Conservation (phyloP, 2,888 invertebrate species). For the Cataglyphis altisquamis region DNA sequence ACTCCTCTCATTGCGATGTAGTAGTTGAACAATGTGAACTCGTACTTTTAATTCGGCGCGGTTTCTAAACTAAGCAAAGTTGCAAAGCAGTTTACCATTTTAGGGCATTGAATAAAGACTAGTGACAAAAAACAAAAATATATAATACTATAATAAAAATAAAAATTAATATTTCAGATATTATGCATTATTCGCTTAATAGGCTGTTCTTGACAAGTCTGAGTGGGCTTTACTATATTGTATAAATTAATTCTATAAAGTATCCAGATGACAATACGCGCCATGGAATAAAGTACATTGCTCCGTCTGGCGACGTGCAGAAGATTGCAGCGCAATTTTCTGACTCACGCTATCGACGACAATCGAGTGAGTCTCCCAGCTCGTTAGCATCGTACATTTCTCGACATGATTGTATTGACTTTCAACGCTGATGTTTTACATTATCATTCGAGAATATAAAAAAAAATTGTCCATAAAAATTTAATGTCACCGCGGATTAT, state of each 20-base stretch:
- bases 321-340: slow-evolving; percentile 68
- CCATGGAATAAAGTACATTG: slow-evolving; percentile 61
- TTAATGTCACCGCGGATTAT: neutral
- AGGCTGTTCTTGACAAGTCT: neutral
- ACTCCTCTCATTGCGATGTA: slow-evolving; percentile 23
- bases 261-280: slow-evolving; percentile 31
- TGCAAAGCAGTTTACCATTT: neutral
- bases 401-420: slow-evolving; percentile 60
- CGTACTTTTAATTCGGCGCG: slow-evolving; percentile 42
- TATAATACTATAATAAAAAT: neutral
- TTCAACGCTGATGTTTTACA: slow-evolving; percentile 49
- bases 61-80: slow-evolving; percentile 32
- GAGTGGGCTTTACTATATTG: slow-evolving; percentile 9
- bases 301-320: slow-evolving; percentile 57
- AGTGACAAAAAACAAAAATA: neutral
- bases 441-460: slow-evolving; percentile 43
- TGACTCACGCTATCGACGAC: slow-evolving; percentile 57
- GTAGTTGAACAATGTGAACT: slow-evolving; percentile 29
- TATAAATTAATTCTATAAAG: slow-evolving; percentile 10
- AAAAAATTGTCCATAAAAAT: neutral
- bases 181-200: neutral
- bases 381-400: slow-evolving; percentile 62
- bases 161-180: neutral
- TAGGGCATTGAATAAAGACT: neutral
- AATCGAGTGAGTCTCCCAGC: slow-evolving; percentile 57